phyloP scores from a whole-genome alignment of 2,113 vertebrate genomes.

The Pycnonotus jocosus region DNA sequence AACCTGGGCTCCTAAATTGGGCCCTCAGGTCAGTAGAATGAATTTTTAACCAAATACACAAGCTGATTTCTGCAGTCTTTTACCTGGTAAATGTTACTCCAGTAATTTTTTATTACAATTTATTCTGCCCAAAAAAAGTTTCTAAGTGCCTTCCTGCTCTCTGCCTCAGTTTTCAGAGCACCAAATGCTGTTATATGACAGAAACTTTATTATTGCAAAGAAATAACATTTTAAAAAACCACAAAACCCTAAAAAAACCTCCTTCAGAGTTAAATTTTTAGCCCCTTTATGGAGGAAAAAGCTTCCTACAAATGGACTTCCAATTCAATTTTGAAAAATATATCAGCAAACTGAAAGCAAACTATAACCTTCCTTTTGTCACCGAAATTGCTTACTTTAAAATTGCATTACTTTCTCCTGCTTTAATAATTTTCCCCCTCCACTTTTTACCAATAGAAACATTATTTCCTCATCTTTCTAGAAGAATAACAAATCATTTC shows the following conservation, averaged over 20 bases:
- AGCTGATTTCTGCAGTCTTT: not conserved
- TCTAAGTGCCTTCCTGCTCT: not conserved
- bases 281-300: not conserved
- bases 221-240: not conserved
- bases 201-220: not conserved
- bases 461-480: not conserved
- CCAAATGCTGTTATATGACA: not conserved
- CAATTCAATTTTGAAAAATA: not conserved
- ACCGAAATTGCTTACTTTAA: conserved; percentile 10
- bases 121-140: not conserved
- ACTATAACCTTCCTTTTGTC: not conserved
- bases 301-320: not conserved
- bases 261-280: not conserved
- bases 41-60: not conserved
- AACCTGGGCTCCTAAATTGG: not conserved
- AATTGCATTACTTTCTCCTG: not conserved
- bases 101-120: not conserved
- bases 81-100: not conserved
- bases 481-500: not conserved
- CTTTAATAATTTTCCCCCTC: not conserved
- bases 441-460: not conserved
- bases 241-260: not conserved
- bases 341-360: not conserved
- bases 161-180: not conserved
- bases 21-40: not conserved